These are phyloP conservation scores for Anarhynchus alexandrinus DNA, from an alignment of 2,113 vertebrate species.

Conservation along the genomic window DNA sequence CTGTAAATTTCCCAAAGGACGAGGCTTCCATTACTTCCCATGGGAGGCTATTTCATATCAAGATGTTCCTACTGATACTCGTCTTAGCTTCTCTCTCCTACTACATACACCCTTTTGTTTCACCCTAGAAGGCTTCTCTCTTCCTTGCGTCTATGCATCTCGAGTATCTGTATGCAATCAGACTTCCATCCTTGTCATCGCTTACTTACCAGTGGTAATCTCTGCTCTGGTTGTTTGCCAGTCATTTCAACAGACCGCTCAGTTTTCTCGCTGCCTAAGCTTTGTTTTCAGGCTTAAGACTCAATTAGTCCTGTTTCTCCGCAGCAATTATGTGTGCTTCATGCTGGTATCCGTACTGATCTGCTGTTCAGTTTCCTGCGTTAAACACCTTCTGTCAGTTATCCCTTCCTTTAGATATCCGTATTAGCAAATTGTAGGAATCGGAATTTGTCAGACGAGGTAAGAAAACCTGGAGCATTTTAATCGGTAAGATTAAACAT, in stretches of 20 bases:
- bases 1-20: not conserved
- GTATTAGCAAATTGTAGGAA: rapidly evolving
- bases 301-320: not conserved
- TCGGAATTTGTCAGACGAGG: not conserved
- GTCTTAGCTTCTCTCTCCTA: not conserved
- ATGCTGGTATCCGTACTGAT: rapidly evolving
- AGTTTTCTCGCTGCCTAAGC: not conserved
- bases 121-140: not conserved
- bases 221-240: not conserved
- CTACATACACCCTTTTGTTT: not conserved
- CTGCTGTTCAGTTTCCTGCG: not conserved
- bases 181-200: not conserved
- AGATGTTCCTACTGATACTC: not conserved
- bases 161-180: not conserved
- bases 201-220: not conserved
- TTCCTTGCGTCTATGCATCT: not conserved
- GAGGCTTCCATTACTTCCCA: not conserved
- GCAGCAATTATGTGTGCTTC: not conserved
- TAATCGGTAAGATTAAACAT: rapidly evolving
- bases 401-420: rapidly evolving
- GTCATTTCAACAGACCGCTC: not conserved
- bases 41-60: not conserved
- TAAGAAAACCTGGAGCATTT: not conserved
- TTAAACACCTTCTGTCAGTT: not conserved
- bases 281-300: not conserved